Conservation (phyloP, 2,797 vertebrate species). For the Linurgus olivaceus region DNA sequence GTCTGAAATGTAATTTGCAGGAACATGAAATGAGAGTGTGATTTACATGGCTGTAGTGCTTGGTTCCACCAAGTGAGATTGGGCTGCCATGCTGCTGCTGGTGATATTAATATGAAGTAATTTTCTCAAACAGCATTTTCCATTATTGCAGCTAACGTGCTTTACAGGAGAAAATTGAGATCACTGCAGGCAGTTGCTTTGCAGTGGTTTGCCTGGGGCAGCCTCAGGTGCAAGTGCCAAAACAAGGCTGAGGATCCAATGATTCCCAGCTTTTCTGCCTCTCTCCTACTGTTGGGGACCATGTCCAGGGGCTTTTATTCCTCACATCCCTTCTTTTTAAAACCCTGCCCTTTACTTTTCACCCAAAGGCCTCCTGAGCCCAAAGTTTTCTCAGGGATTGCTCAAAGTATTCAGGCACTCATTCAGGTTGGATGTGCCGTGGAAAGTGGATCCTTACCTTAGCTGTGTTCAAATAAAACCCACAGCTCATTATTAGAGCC, state of each 20-base stretch:
- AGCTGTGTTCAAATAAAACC: background rate
- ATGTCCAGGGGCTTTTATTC: background rate
- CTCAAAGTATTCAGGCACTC: background rate
- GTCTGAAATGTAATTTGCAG: background rate
- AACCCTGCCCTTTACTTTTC: background rate
- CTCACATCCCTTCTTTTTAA: background rate
- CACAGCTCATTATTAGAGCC: background rate
- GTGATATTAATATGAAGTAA: background rate
- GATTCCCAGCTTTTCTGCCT: background rate
- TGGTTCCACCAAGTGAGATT: background rate
- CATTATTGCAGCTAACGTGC: background rate
- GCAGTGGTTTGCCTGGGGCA: background rate
- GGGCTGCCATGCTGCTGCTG: background rate
- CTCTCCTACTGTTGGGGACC: background rate
- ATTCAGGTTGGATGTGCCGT: background rate
- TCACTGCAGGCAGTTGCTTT: background rate
- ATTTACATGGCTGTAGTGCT: background rate
- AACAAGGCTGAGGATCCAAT: background rate
- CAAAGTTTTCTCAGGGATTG: background rate
- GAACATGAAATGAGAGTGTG: background rate
- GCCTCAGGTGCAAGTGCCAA: background rate
- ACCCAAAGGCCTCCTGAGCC: background rate
- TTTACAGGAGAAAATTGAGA: background rate
- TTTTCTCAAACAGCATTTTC: background rate
- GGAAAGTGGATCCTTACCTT: background rate